Conservation (phyloP, 1,140 invertebrate species). For the Manduca sexta region DNA sequence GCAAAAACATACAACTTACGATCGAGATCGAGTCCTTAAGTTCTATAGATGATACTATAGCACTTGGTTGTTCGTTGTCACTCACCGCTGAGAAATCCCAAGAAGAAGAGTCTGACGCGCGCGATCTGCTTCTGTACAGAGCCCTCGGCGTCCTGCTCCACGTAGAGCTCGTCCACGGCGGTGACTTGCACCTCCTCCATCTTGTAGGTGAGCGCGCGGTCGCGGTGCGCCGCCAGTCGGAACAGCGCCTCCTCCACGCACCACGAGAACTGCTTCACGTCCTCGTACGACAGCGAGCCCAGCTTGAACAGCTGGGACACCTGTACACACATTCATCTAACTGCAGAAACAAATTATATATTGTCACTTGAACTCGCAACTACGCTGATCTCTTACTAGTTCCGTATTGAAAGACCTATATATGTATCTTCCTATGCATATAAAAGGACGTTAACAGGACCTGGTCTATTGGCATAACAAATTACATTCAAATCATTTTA, state of each 20-base stretch:
- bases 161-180: slow-evolving; percentile 96
- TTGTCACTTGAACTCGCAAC: too few relatives aligned
- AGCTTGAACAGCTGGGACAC: slow-evolving; percentile 97
- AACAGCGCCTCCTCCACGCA: slow-evolving; percentile 94
- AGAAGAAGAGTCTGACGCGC: slow-evolving; percentile 94
- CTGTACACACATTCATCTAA: slow-evolving; percentile 67
- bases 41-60: too few relatives aligned
- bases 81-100: slow-evolving; percentile 90
- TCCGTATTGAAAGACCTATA: too few relatives aligned
- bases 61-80: too few relatives aligned
- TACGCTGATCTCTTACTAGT: too few relatives aligned
- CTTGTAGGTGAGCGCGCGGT: slow-evolving; percentile 94
- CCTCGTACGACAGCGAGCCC: slow-evolving; percentile 90
- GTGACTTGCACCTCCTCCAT: slow-evolving; percentile 98
- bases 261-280: slow-evolving; percentile 92
- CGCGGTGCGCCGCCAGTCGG: slow-evolving; percentile 85
- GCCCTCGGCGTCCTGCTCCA: slow-evolving; percentile 92
- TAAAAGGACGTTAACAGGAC: too few relatives aligned
- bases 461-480: too few relatives aligned
- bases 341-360: too few relatives aligned
- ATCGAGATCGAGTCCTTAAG: too few relatives aligned
- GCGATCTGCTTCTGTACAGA: slow-evolving; percentile 94
- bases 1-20: background rate
- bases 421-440: too few relatives aligned
- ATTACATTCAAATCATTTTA: too few relatives aligned